Base-by-base conservation (phyloP, 2,113 vertebrate species). In the Menidia beryllina region DNA sequence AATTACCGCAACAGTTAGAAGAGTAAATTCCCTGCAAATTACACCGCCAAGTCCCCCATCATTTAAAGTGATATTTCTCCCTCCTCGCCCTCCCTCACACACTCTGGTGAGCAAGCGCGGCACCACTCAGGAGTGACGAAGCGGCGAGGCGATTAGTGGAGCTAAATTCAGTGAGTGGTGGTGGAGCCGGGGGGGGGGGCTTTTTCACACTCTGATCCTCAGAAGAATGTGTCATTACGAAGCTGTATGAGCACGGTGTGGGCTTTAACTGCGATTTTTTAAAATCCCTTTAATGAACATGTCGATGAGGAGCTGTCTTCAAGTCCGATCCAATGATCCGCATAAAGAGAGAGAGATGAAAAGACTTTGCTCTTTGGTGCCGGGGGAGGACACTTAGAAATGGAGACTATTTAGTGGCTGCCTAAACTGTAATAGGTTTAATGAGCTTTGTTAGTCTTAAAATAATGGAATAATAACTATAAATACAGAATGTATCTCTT, bases 171-270 rank as follows among this genome's bases (percentile, higher is more conserved):
- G 61, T 4, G 62, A 45, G 49, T 0, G 25, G 11, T 2, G 24
- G 58, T 1, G 48, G 2, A 2, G 45, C 15, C 1, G 63, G 21
- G 0, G 34, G 8, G 26, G 27, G 71, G 47, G 41, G 56, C 57
- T 56, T 82, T 87, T 91, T 83, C 86, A 77, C 87, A 86, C 83
- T 87, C 80, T 90, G 88, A 91, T 91, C 84, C 82, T 76, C 45
- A 71, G 69, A 80, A 88, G 72, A 89, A 91, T 81, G 76, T 72
- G 80, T 87, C 86, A 91, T 91, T 89, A 90, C 70, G 76, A 73
- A 82, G 79, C 80, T 79, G 65, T 66, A 53, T 61, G 77, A 88
- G 68, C 60, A 76, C 38, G 38, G 56, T 48, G 58, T 34, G 81
- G 30, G 82, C 77, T 85, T 86, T 69, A 71, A 69, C 79, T 38